These are phyloP conservation scores for Bradypus variegatus DNA, from an alignment of 2,797 vertebrate genomes.

Conservation along the genomic window DNA sequence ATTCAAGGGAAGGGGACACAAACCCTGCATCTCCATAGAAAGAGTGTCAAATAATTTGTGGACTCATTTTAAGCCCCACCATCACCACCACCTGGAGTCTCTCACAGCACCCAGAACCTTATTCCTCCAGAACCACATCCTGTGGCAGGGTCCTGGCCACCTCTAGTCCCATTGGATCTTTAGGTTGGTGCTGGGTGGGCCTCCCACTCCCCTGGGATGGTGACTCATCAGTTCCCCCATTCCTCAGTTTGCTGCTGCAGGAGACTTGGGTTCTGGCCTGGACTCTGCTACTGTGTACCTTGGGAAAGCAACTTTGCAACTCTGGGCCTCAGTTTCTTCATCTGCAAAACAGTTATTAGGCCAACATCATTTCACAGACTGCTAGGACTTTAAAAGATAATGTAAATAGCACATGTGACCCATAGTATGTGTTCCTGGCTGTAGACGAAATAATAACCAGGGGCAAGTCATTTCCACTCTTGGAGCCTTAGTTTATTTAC, in stretches of 20 bases:
- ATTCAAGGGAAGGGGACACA: not conserved
- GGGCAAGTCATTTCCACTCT: not conserved
- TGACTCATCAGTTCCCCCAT: not conserved
- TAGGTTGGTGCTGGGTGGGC: not conserved
- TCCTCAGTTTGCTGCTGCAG: not conserved
- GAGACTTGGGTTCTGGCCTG: not conserved
- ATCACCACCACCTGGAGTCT: not conserved
- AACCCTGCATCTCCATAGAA: not conserved
- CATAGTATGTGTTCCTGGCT: not conserved
- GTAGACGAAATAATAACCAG: not conserved
- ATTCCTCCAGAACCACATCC: not conserved
- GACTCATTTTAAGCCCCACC: not conserved
- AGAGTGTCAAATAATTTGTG: not conserved
- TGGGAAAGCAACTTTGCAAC: not conserved
- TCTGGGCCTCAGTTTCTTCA: constrained; percentile 6
- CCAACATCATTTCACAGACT: not conserved
- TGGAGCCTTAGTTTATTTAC: not conserved
- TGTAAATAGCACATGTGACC: not conserved
- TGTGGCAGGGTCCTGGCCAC: not conserved
- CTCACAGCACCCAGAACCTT: not conserved
- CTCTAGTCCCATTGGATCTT: not conserved
- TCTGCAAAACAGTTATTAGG: not conserved
- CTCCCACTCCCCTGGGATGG: not conserved
- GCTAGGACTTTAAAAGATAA: not conserved
- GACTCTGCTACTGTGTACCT: not conserved